Conservation (phyloP, 2,113 vertebrate genomes). For the Lota lota region DNA sequence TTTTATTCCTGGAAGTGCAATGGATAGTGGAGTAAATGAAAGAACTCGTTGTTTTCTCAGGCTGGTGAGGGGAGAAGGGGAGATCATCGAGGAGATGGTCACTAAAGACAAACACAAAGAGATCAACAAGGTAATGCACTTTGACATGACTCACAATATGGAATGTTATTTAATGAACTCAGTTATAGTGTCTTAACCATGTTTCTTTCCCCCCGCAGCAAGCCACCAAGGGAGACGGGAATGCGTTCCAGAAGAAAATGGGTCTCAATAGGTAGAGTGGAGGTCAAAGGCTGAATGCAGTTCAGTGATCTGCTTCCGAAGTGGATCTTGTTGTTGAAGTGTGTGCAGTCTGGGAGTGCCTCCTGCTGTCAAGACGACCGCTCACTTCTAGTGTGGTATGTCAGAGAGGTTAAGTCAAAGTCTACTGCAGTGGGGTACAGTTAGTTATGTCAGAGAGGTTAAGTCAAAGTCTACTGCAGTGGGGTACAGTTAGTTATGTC, state of each 20-base stretch:
- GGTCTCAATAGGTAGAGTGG: constrained; percentile 69
- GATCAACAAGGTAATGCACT: constrained; percentile 85
- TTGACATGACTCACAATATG: neutral
- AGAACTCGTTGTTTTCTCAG: constrained; percentile 56
- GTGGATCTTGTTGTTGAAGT: no score
- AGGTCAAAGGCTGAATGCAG: no score
- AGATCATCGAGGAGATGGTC: constrained; percentile 94
- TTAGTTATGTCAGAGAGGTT: neutral
- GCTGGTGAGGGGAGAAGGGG: constrained; percentile 92
- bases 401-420: no score
- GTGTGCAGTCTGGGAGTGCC: neutral
- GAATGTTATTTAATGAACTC: no score
- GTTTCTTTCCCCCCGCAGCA: constrained; percentile 69
- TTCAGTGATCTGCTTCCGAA: no score
- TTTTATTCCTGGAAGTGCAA: neutral
- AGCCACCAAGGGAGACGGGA: constrained; percentile 84
- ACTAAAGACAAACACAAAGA: constrained; percentile 90
- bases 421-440: neutral
- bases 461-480: neutral
- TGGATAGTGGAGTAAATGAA: neutral
- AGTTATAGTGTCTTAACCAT: neutral
- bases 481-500: no score
- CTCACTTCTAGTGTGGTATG: neutral
- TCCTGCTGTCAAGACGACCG: neutral
- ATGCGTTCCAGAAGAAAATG: constrained; percentile 84